Percentiles rank a stretch among this genome's conserved stretches.
Evolutionary conservation across 2,888 invertebrate genomes (phyloP).

Genomic region (Euplagia quadripunctaria): DNA sequence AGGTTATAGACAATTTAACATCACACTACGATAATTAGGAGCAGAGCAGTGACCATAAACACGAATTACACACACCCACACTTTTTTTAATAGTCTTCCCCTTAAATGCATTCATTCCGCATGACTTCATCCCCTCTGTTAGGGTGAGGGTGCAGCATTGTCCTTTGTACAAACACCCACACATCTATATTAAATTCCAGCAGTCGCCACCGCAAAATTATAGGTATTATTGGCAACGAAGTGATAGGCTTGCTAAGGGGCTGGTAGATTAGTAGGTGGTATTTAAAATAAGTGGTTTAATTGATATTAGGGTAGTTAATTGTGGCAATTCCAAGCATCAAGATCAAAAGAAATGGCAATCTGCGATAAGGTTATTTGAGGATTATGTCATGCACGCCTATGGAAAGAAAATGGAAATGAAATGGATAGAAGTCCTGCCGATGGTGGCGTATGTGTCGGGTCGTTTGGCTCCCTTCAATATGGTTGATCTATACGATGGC

Average conservation of each 20-base stretch:
- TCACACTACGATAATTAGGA: too few relatives aligned
- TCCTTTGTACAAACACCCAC: constrained; percentile 40
- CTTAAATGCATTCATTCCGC: constrained; percentile 52
- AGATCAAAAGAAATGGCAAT: background rate
- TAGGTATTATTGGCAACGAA: constrained; percentile 10
- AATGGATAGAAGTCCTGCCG: too few relatives aligned
- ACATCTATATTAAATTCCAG: constrained; percentile 39
- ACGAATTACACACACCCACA: too few relatives aligned
- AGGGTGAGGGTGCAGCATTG: constrained; percentile 28
- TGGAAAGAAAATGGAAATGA: too few relatives aligned
- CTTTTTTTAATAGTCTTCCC: constrained; percentile 9
- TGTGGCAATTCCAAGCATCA: background rate
- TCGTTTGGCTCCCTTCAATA: too few relatives aligned
- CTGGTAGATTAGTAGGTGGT: background rate
- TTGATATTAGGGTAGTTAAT: background rate
- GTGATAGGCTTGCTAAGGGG: background rate
- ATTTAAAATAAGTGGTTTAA: background rate
- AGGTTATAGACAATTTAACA: too few relatives aligned
- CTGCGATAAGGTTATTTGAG: too few relatives aligned
- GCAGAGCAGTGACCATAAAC: too few relatives aligned
- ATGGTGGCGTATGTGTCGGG: too few relatives aligned
- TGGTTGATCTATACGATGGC: too few relatives aligned
- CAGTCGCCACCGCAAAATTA: constrained; percentile 11
- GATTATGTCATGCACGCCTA: too few relatives aligned
- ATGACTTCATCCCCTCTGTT: constrained; percentile 46